phyloP scores from a whole-genome alignment of 2,888 invertebrate species.

The Meta bourneti region DNA sequence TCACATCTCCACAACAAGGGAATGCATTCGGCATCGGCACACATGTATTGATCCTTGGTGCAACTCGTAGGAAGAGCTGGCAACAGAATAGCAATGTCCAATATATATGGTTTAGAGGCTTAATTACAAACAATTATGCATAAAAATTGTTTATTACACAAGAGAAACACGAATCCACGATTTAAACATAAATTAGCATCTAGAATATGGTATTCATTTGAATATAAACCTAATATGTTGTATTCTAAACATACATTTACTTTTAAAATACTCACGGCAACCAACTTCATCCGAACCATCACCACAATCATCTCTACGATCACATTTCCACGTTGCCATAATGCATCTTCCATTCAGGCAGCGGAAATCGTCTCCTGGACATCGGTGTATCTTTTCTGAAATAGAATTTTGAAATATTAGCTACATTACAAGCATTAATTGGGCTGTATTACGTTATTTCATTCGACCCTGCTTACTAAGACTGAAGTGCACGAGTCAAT shows the following conservation, averaged over 20 bases:
- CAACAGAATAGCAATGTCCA: too few species aligned
- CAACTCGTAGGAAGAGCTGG: constrained; percentile 46
- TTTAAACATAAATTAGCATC: neutral
- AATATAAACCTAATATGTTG: too few species aligned
- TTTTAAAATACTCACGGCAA: constrained; percentile 80
- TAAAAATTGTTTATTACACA: neutral
- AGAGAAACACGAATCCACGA: neutral
- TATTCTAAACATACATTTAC: too few species aligned
- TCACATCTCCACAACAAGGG: constrained; percentile 77
- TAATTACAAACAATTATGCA: neutral
- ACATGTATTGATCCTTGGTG: constrained; percentile 82
- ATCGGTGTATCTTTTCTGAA: constrained; percentile 76
- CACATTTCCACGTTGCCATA: constrained; percentile 88
- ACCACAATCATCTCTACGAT: constrained; percentile 92
- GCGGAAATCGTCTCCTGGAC: constrained; percentile 79
- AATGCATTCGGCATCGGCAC: constrained; percentile 84
- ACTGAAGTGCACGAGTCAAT: too few species aligned
- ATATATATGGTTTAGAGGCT: too few species aligned
- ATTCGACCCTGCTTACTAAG: too few species aligned
- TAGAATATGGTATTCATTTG: too few species aligned
- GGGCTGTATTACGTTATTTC: too few species aligned
- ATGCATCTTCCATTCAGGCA: constrained; percentile 80
- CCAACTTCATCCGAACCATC: constrained; percentile 88
- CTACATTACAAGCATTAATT: neutral
- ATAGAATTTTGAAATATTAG: too few species aligned